Conservation (phyloP, 2,113 vertebrate genomes). For the Centrocercus urophasianus region DNA sequence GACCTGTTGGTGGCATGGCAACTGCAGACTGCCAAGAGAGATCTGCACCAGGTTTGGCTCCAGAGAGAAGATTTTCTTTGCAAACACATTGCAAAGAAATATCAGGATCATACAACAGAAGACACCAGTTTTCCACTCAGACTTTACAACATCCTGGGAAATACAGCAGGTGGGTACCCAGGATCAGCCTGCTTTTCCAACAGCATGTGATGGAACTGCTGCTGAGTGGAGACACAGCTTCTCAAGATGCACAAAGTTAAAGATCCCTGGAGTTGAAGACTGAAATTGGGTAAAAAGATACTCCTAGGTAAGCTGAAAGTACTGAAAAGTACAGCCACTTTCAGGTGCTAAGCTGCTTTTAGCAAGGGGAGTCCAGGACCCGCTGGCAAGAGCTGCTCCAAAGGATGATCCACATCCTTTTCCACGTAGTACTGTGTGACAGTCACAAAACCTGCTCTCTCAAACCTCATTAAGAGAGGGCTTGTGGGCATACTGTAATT, state of each 20-base stretch:
- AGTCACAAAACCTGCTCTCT: neutral
- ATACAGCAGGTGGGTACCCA: neutral
- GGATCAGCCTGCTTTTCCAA: neutral
- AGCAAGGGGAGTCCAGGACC: neutral
- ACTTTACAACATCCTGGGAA: neutral
- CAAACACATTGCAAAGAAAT: neutral
- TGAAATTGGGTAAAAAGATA: neutral
- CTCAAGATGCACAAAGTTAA: neutral
- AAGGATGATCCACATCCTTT: neutral
- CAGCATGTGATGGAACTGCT: neutral
- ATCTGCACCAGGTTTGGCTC: neutral
- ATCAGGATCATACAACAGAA: fast-evolving
- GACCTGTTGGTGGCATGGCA: neutral
- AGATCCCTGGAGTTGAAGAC: neutral
- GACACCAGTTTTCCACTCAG: neutral
- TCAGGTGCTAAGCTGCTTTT: neutral
- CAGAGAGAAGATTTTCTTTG: neutral
- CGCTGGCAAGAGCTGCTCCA: neutral
- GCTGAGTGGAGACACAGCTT: neutral
- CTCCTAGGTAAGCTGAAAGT: too few relatives aligned
- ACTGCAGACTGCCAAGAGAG: neutral
- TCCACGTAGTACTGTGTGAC: neutral
- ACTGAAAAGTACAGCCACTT: neutral
- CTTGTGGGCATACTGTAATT: neutral
- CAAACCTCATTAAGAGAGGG: neutral